A percentile compares a stretch with the other conserved stretches of the same genome.
phyloP scores from a whole-genome alignment of 2,888 invertebrate species.

The Cephus pulcher region DNA sequence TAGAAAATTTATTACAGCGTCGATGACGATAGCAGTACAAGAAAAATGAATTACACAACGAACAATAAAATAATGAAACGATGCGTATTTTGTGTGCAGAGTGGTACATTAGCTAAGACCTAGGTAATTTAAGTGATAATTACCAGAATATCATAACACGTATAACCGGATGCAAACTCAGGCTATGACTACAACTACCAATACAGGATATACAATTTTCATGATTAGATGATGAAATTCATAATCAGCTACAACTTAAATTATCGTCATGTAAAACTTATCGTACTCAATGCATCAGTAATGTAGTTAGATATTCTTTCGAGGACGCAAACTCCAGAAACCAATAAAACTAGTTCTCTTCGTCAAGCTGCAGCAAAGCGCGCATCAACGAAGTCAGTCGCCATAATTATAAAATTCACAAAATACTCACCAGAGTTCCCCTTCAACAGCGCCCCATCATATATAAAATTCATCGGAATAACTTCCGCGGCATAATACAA shows the following conservation, averaged over 20 bases:
- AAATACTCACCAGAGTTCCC: neutral
- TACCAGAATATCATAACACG: neutral
- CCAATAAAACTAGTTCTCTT: conserved; percentile 10
- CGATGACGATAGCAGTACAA: neutral
- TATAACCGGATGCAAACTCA: neutral
- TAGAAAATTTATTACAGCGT: neutral
- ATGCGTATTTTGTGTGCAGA: neutral
- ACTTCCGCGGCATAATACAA: neutral
- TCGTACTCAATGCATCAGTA: neutral
- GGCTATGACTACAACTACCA: neutral
- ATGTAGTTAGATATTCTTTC: conserved; percentile 10
- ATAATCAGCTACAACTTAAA: neutral
- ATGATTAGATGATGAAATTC: neutral
- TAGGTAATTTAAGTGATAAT: neutral
- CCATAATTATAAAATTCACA: neutral
- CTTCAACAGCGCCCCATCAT: neutral
- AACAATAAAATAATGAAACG: neutral
- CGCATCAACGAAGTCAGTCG: neutral
- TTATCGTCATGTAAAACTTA: neutral
- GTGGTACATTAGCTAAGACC: neutral
- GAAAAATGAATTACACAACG: neutral
- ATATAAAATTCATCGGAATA: neutral
- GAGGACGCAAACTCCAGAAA: conserved; percentile 1
- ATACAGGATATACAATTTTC: neutral
- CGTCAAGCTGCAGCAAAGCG: neutral